These are phyloP conservation scores for Monochamus saltuarius DNA, from an alignment of 1,140 invertebrate genomes.

Conservation along the genomic window DNA sequence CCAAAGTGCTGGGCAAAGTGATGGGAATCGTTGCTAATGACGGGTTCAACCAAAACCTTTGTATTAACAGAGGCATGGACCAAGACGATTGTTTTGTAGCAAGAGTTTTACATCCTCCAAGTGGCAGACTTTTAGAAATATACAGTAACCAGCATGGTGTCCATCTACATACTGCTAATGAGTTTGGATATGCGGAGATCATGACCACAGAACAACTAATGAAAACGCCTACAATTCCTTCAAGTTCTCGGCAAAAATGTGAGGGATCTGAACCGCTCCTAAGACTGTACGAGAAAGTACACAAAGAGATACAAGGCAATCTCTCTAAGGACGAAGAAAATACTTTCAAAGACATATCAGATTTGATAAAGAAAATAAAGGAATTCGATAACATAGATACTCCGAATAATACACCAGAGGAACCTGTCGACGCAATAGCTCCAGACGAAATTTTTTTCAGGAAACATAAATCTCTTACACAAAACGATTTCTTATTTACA, in stretches of 20 bases:
- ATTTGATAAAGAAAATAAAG: slow-evolving; percentile 23
- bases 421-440: neutral
- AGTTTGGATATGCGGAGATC: slow-evolving; percentile 36
- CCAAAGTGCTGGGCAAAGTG: slow-evolving; percentile 54
- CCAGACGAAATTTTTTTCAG: too few species aligned
- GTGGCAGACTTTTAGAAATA: slow-evolving; percentile 65
- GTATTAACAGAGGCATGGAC: slow-evolving; percentile 53
- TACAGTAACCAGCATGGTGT: slow-evolving; percentile 71
- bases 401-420: slow-evolving; percentile 7
- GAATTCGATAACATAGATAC: neutral
- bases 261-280: slow-evolving; percentile 6
- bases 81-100: slow-evolving; percentile 40
- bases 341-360: slow-evolving; percentile 25
- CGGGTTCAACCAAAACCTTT: slow-evolving; percentile 72
- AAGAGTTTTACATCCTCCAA: slow-evolving; percentile 54
- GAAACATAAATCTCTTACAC: too few species aligned
- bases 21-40: slow-evolving; percentile 48
- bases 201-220: slow-evolving; percentile 17
- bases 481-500: too few species aligned
- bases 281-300: slow-evolving; percentile 22
- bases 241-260: neutral
- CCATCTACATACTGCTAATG: slow-evolving; percentile 66
- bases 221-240: neutral
- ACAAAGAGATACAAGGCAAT: slow-evolving; percentile 19
- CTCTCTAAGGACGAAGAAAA: slow-evolving; percentile 22